A percentile compares a stretch with the other conserved stretches of the same genome.
These are phyloP conservation scores for Pocota personata DNA, from an alignment of 2,888 invertebrate genomes.

Conservation along the genomic window DNA sequence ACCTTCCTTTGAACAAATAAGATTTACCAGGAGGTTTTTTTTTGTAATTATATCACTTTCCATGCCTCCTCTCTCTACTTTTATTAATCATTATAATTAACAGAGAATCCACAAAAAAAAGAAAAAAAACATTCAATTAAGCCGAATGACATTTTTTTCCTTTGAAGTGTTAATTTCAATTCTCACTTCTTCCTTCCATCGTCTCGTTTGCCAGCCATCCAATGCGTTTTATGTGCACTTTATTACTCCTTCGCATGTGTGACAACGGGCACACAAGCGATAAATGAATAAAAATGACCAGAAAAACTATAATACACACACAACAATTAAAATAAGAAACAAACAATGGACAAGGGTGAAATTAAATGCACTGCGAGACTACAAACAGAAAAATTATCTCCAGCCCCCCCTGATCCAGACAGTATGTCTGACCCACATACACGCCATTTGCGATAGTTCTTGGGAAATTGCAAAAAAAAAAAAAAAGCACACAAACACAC, in stretches of 20 bases:
- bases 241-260: slow-evolving; percentile 39
- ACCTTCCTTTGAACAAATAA: neutral
- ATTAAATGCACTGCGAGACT: slow-evolving; percentile 51
- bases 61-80: neutral
- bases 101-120: slow-evolving; percentile 29
- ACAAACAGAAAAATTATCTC: neutral
- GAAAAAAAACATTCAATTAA: slow-evolving; percentile 44
- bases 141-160: slow-evolving; percentile 26
- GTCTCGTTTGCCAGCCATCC: neutral
- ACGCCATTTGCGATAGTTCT: slow-evolving; percentile 37
- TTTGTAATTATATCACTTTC: neutral
- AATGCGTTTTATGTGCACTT: slow-evolving; percentile 47
- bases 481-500: neutral
- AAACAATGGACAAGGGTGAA: slow-evolving; percentile 46
- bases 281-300: neutral
- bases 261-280: slow-evolving; percentile 1
- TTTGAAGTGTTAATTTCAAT: slow-evolving; percentile 64
- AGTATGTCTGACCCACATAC: slow-evolving; percentile 69
- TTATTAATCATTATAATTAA: slow-evolving; percentile 41
- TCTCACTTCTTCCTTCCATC: slow-evolving; percentile 37
- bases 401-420: slow-evolving; percentile 42
- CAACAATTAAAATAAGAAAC: slow-evolving; percentile 36
- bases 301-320: neutral
- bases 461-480: slow-evolving; percentile 13
- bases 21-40: neutral